A percentile compares a stretch with the other conserved stretches of the same genome.
These are phyloP conservation scores for Agonopterix alstromeriana DNA, from an alignment of 2,888 invertebrate species.

Conservation along the genomic window DNA sequence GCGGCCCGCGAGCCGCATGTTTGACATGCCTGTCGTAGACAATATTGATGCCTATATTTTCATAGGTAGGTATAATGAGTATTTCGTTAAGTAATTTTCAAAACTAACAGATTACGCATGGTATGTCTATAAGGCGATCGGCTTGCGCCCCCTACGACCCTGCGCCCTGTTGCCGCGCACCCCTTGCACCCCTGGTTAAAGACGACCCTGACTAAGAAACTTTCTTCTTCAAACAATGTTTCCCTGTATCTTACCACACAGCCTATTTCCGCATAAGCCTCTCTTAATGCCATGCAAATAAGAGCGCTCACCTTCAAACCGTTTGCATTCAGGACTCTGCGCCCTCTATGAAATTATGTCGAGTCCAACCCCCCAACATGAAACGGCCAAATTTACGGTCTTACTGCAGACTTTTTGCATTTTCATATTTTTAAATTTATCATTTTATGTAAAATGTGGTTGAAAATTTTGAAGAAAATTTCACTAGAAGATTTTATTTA, in stretches of 20 bases:
- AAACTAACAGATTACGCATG: too few relatives aligned
- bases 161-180: too few relatives aligned
- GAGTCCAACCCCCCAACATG: background rate
- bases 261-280: conserved; percentile 9
- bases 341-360: conserved; percentile 10
- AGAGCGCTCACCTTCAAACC: conserved; percentile 5
- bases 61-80: too few relatives aligned
- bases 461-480: background rate
- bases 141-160: too few relatives aligned
- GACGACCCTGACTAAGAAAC: too few relatives aligned
- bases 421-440: background rate
- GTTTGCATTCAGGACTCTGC: conserved; percentile 7
- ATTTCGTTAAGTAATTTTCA: too few relatives aligned
- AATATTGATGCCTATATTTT: too few relatives aligned
- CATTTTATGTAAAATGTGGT: background rate
- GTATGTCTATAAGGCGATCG: too few relatives aligned
- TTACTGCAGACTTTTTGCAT: background rate
- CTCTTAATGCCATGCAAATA: conserved; percentile 16
- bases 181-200: too few relatives aligned
- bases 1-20: too few relatives aligned
- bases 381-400: background rate
- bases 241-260: conserved; percentile 5
- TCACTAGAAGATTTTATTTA: background rate
- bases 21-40: too few relatives aligned
- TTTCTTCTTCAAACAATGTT: background rate